A percentile compares a stretch with the other conserved stretches of the same genome.
These are phyloP conservation scores for Eristalis arbustorum DNA, from an alignment of 2,888 invertebrate species.

Conservation along the genomic window DNA sequence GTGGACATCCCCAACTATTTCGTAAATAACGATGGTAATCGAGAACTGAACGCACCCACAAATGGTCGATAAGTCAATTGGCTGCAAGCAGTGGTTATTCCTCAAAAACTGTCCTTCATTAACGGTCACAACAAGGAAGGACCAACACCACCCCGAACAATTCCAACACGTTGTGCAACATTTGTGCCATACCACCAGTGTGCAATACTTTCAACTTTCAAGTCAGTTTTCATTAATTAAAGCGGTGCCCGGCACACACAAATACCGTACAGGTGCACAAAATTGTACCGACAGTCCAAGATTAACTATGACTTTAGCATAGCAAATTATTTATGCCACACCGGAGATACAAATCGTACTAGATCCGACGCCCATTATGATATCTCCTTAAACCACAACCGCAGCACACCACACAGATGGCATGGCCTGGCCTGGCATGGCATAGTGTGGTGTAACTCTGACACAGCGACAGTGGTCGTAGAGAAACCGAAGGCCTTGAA, in stretches of 20 bases:
- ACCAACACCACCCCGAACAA: not conserved
- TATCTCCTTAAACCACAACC: slow-evolving; percentile 45
- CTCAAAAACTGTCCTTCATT: too few species aligned
- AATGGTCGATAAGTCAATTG: too few species aligned
- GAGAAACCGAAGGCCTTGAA: slow-evolving; percentile 52
- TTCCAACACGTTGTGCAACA: not conserved
- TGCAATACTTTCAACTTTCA: not conserved
- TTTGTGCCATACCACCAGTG: not conserved
- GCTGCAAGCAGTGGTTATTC: too few species aligned
- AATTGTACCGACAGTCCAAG: slow-evolving; percentile 7
- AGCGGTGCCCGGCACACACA: not conserved
- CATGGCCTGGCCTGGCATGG: not conserved
- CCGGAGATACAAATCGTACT: slow-evolving; percentile 63
- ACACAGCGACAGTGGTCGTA: not conserved
- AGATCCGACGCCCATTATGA: slow-evolving; percentile 62
- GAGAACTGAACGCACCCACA: too few species aligned
- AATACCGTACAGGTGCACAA: slow-evolving; percentile 7
- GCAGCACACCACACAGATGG: slow-evolving; percentile 32
- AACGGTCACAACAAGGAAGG: not conserved
- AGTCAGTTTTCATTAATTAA: not conserved
- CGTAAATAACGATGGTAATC: too few species aligned
- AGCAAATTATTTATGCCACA: slow-evolving; percentile 46
- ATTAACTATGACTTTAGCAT: slow-evolving; percentile 45
- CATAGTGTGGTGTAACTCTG: slow-evolving; percentile 21
- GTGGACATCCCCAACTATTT: too few species aligned